Base-by-base conservation (phyloP, 2,113 vertebrate genomes). In the Corythaixoides concolor region DNA sequence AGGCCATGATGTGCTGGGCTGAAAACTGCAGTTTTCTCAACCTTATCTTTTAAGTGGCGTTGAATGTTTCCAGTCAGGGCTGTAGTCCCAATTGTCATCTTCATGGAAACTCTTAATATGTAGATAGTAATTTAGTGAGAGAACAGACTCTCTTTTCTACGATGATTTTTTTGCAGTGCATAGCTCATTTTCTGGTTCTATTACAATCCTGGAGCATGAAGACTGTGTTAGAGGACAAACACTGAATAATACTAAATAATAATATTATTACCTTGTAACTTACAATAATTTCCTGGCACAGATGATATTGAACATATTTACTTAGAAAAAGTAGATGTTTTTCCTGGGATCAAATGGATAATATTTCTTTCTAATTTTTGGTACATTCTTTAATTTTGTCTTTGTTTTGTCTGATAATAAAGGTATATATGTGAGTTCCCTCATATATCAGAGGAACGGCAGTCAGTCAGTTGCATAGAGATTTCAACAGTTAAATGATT, bases 401-500 rank as follows among this genome's bases (percentile, higher is more conserved):
- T 95, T 92, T 86, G 4, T 56, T 85, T 89, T 50, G 2, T 52
- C n/a, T 53, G 69, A 9, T 32, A 62, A 12, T 56, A 39, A 63
- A 28, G 4, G 7, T 67, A 19, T 35, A 43, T 9, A 58, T 62
- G 5, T 78, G 55, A 80, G 18, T n/a, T 79, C 6, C 7, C 11
- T 94, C 35, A 4, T 82, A 32, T 64, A 88, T 56, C 22, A 82
- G 15, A 72, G 22, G 28, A 62, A 63, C 63, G 37, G 16, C 50
- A 94, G 22, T 4, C 62, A 68, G 41, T 56, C 69, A 94, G 35
- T 33, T 85, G 50, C 24, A 62, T 77, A 93, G 83, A 84, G 15
- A 12, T 92, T 95, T 93, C 72, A 77, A 75, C 7, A 72, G 27
- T 80, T 82, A 96, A 91, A 63, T 80, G 27, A 87, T 95, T 89